Conservation (phyloP, 2,797 vertebrate species). For the Megaceryle alcyon region DNA sequence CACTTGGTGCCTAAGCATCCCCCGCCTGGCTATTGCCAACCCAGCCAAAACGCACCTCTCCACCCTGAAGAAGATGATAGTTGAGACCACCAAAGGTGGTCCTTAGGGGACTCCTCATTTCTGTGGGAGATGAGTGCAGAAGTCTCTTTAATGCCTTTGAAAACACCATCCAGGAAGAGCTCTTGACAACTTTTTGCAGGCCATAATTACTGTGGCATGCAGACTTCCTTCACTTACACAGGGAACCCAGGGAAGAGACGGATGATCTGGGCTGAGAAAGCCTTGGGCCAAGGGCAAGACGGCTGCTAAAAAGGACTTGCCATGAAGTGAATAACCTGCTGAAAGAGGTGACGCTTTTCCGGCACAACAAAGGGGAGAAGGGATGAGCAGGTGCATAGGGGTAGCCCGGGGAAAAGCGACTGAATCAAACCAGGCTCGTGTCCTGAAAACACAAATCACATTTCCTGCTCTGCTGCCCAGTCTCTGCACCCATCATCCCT, state of each 20-base stretch:
- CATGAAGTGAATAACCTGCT: neutral
- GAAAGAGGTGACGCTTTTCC: neutral
- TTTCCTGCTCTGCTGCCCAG: neutral
- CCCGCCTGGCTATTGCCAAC: neutral
- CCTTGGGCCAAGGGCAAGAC: neutral
- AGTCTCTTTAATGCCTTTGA: neutral
- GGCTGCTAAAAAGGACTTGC: neutral
- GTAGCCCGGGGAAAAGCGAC: rapidly evolving
- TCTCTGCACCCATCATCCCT: neutral
- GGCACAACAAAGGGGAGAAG: neutral
- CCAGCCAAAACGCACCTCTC: rapidly evolving
- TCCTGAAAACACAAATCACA: neutral
- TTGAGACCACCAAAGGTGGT: neutral
- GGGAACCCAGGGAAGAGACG: neutral
- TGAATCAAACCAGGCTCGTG: neutral
- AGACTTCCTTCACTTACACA: neutral
- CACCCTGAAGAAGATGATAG: too few species aligned
- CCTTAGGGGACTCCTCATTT: neutral
- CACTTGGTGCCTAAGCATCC: neutral
- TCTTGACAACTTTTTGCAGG: neutral
- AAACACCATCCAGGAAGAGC: neutral
- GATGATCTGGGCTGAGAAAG: neutral
- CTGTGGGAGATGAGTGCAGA: neutral
- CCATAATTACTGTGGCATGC: neutral
- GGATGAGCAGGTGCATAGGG: neutral